Evolutionary conservation across 2,888 invertebrate species (phyloP).

Genomic region (Phaonia tiefii): DNA sequence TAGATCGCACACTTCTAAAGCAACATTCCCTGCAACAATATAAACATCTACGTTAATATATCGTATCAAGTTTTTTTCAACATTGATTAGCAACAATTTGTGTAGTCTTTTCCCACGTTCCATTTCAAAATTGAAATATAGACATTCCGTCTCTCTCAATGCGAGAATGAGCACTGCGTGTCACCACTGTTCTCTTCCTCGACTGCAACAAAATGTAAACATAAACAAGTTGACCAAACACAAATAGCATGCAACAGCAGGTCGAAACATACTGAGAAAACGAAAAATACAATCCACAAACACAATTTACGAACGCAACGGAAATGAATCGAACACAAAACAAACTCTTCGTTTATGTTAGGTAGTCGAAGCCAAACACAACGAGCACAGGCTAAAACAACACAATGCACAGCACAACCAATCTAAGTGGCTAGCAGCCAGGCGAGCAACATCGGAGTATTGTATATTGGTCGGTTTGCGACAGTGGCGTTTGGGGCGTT

Average conservation of each 20-base stretch:
- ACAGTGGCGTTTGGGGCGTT: too few species aligned
- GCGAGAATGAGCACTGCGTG: too few species aligned
- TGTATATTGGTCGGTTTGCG: conserved; percentile 26
- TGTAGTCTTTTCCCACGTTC: too few species aligned
- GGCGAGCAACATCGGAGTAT: conserved; percentile 55
- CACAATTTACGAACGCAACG: conserved; percentile 38
- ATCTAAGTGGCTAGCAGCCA: conserved; percentile 9
- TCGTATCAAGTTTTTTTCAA: too few species aligned
- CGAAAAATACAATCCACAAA: conserved; percentile 28
- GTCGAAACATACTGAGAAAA: conserved; percentile 34
- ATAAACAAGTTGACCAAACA: conserved; percentile 49
- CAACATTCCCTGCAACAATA: too few species aligned
- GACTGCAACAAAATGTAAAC: conserved; percentile 51
- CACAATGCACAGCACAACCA: neutral
- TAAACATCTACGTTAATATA: too few species aligned
- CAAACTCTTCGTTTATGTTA: conserved; percentile 28
- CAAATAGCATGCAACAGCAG: conserved; percentile 67
- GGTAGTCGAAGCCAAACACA: conserved; percentile 31
- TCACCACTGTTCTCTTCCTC: too few species aligned
- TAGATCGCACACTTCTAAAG: too few species aligned
- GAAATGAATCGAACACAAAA: conserved; percentile 29
- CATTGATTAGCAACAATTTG: too few species aligned
- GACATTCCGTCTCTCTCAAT: too few species aligned
- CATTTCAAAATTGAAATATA: too few species aligned
- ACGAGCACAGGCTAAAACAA: neutral